A percentile compares a stretch with the other conserved stretches of the same genome.
Conservation (phyloP, 1,140 invertebrate genomes). For the Harpegnathos saltator region DNA sequence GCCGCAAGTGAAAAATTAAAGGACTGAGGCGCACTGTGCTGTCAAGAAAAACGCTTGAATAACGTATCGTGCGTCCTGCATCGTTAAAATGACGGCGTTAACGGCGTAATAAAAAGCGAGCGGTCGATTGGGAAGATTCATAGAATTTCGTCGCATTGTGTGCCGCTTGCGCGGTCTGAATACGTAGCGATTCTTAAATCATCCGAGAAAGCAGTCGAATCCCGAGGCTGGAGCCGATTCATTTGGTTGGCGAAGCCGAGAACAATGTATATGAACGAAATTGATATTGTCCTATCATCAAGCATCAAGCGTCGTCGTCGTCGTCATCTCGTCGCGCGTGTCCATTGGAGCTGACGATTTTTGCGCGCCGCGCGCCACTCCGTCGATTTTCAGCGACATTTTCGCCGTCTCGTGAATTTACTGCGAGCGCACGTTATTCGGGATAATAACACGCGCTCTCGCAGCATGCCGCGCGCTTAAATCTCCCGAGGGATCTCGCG, state of each 20-base stretch:
- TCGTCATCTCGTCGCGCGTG: background rate
- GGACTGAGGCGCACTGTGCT: background rate
- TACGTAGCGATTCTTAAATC: slow-evolving; percentile 38
- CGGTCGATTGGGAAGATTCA: background rate
- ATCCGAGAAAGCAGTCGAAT: background rate
- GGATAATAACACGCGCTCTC: slow-evolving; percentile 16
- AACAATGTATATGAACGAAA: background rate
- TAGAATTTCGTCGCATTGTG: slow-evolving; percentile 26
- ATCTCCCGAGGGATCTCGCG: slow-evolving; percentile 30
- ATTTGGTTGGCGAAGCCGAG: background rate
- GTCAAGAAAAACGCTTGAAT: background rate
- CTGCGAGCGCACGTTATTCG: slow-evolving; percentile 15
- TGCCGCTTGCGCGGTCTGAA: background rate
- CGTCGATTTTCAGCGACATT: background rate
- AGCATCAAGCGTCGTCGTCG: background rate
- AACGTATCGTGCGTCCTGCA: background rate
- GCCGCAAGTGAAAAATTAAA: background rate
- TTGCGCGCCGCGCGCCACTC: background rate
- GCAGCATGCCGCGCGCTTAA: background rate
- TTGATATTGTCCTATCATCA: slow-evolving; percentile 27
- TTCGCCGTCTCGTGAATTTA: background rate
- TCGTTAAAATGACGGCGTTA: background rate
- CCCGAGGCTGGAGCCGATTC: background rate
- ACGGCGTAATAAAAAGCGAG: background rate
- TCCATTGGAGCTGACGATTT: slow-evolving; percentile 9